Conservation (phyloP, 92 coral and sea anemone genomes). For the Zoanthus gigantus region DNA sequence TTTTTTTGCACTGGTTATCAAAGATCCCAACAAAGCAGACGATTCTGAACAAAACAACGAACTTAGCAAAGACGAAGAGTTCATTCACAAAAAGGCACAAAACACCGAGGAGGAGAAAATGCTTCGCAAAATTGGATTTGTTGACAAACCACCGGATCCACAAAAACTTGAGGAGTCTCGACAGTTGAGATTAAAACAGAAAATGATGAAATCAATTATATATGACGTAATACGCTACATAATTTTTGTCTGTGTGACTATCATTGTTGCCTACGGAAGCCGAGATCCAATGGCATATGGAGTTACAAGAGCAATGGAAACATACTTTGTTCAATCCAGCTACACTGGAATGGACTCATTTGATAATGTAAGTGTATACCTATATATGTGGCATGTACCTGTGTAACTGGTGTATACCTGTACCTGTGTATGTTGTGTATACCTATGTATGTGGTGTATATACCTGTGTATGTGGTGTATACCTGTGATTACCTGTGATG, state of each 20-base stretch:
- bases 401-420: no score
- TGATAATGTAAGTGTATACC: conserved; percentile 61
- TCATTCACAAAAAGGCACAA: conserved; percentile 67
- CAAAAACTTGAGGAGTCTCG: conserved; percentile 86
- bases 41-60: conserved; percentile 84
- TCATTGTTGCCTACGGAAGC: conserved; percentile 91
- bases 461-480: no score
- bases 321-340: conserved; percentile 60
- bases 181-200: conserved; percentile 78
- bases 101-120: conserved; percentile 80
- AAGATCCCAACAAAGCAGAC: conserved; percentile 96
- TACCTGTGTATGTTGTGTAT: no score
- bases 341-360: conserved; percentile 74
- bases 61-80: conserved; percentile 88
- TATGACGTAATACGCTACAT: conserved; percentile 86
- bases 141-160: conserved; percentile 93
- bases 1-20: conserved; percentile 92
- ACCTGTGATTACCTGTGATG: no score
- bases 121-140: conserved; percentile 78
- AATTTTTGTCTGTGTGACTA: conserved; percentile 75
- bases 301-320: conserved; percentile 84
- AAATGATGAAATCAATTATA: conserved; percentile 87
- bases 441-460: no score
- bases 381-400: no score
- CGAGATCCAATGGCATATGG: conserved; percentile 90